phyloP scores from a whole-genome alignment of 2,888 invertebrate genomes.

The Fissipunctia ypsillon region DNA sequence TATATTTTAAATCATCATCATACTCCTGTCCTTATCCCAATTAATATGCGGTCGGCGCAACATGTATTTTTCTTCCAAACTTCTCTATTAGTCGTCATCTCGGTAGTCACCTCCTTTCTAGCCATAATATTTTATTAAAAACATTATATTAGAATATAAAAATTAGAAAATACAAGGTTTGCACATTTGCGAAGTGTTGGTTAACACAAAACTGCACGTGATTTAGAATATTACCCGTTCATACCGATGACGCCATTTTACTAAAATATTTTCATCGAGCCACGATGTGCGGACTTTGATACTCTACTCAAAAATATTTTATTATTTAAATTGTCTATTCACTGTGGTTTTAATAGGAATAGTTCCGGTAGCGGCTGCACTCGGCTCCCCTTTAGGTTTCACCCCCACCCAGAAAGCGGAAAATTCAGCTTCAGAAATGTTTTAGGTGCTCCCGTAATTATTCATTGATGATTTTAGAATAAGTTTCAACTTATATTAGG shows the following conservation, averaged over 20 bases:
- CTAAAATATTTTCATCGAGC: slow-evolving; percentile 39
- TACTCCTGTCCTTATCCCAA: too few species aligned
- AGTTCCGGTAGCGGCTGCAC: neutral
- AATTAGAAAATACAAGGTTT: slow-evolving; percentile 1
- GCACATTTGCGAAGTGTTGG: neutral
- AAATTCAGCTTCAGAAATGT: slow-evolving; percentile 8
- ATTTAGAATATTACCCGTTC: slow-evolving; percentile 45
- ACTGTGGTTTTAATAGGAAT: slow-evolving; percentile 21
- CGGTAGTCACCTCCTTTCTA: too few species aligned
- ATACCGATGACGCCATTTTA: slow-evolving; percentile 55
- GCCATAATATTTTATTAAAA: too few species aligned
- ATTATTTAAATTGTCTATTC: slow-evolving; percentile 12
- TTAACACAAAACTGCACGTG: slow-evolving; percentile 37
- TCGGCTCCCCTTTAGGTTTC: neutral
- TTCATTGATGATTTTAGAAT: neutral
- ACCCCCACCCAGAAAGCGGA: neutral
- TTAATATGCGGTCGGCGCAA: too few species aligned
- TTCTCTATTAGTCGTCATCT: too few species aligned
- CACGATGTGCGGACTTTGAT: slow-evolving; percentile 25
- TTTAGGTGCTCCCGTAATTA: slow-evolving; percentile 2
- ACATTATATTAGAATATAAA: neutral
- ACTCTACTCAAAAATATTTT: slow-evolving; percentile 14
- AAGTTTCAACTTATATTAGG: neutral
- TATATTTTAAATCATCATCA: slow-evolving; percentile 1
- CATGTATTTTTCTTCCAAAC: too few species aligned